Conservation (phyloP, 2,888 invertebrate species). For the Lomographa bimaculata region DNA sequence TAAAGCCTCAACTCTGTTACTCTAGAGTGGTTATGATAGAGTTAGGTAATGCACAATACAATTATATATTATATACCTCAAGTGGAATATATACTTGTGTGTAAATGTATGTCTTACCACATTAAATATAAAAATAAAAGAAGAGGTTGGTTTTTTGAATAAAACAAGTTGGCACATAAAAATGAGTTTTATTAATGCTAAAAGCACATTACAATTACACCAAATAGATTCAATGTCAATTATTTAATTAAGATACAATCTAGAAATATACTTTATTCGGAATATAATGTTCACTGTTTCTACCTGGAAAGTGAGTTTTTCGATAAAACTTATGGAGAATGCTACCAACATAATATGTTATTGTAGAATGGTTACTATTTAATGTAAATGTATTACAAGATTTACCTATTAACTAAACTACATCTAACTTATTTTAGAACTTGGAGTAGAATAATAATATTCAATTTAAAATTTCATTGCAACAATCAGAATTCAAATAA, state of each 20-base stretch:
- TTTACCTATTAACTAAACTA: constrained; percentile 12
- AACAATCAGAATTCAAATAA: constrained; percentile 2
- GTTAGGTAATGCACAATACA: too few relatives aligned
- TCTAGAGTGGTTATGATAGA: too few relatives aligned
- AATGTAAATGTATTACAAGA: too few relatives aligned
- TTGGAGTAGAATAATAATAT: constrained; percentile 5
- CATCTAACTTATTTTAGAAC: constrained; percentile 3
- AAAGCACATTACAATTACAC: constrained; percentile 35
- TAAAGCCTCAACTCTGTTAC: too few relatives aligned
- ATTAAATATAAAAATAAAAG: too few relatives aligned
- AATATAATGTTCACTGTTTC: constrained; percentile 25
- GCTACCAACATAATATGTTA: background rate
- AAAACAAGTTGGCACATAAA: constrained; percentile 11
- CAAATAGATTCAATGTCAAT: constrained; percentile 36
- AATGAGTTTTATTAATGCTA: constrained; percentile 28
- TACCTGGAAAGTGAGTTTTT: constrained; percentile 16
- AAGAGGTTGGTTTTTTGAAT: too few relatives aligned
- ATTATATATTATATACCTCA: too few relatives aligned
- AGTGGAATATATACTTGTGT: too few relatives aligned
- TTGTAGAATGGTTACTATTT: constrained; percentile 2
- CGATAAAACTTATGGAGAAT: constrained; percentile 1
- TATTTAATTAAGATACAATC: constrained; percentile 33
- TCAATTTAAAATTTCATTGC: constrained; percentile 13
- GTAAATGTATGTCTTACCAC: too few relatives aligned
- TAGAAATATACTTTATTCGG: constrained; percentile 26